A percentile compares a stretch with the other conserved stretches of the same genome.
phyloP scores from a whole-genome alignment of 2,888 invertebrate genomes.

The Podotricha telesiphe region DNA sequence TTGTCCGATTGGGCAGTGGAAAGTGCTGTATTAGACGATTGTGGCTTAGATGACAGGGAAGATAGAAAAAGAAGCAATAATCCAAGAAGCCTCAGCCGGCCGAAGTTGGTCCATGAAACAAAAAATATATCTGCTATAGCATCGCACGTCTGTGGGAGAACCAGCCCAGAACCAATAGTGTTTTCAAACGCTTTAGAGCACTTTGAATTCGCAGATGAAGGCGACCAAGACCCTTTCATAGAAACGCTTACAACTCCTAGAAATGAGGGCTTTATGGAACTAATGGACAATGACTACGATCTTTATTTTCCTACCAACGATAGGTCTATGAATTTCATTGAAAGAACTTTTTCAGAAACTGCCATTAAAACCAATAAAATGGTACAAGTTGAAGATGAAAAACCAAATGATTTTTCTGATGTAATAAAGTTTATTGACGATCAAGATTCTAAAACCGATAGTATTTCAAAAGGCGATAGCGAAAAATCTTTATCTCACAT shows the following conservation, averaged over 20 bases:
- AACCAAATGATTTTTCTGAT: constrained; percentile 42
- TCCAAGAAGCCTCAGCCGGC: constrained; percentile 66
- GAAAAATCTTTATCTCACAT: constrained; percentile 45
- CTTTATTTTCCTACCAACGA: constrained; percentile 69
- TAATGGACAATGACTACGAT: constrained; percentile 75
- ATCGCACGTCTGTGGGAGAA: constrained; percentile 75
- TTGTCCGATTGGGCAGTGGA: constrained; percentile 95
- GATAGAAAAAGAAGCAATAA: constrained; percentile 63
- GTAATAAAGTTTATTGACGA: constrained; percentile 49
- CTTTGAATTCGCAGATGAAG: constrained; percentile 94
- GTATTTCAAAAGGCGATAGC: constrained; percentile 44
- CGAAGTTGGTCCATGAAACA: constrained; percentile 69
- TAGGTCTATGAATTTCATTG: constrained; percentile 83
- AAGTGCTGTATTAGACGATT: constrained; percentile 89
- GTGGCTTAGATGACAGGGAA: constrained; percentile 78
- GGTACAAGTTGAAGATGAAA: constrained; percentile 34
- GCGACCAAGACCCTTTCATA: constrained; percentile 90
- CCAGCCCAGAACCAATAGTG: constrained; percentile 63
- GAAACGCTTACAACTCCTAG: constrained; percentile 75
- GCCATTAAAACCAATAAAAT: constrained; percentile 60
- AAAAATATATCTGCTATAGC: constrained; percentile 69
- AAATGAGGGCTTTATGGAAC: constrained; percentile 74
- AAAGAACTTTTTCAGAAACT: constrained; percentile 72
- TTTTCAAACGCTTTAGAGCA: constrained; percentile 87
- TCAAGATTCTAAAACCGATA: constrained; percentile 49